A percentile compares a stretch with the other conserved stretches of the same genome.
phyloP scores from a whole-genome alignment of 2,888 invertebrate species.

The Metalampra italica region DNA sequence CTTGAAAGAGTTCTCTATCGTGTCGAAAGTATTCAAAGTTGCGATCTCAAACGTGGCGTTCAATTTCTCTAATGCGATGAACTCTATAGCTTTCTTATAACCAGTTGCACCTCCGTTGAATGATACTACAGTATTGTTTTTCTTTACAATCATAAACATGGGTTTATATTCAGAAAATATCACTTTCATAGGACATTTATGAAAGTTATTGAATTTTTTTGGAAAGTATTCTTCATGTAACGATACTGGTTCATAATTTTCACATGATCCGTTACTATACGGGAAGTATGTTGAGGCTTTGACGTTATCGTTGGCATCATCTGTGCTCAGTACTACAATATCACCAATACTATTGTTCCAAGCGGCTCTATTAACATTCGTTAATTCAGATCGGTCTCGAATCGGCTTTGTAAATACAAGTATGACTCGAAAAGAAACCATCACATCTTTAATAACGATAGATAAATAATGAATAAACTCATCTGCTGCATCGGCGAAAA shows the following conservation, averaged over 20 bases:
- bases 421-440: conserved; percentile 33
- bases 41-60: conserved; percentile 36
- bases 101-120: conserved; percentile 44
- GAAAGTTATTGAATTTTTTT: conserved; percentile 43
- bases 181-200: conserved; percentile 40
- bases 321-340: conserved; percentile 33
- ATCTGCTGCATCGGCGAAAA: conserved; percentile 30
- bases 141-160: conserved; percentile 21
- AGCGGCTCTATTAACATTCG: conserved; percentile 31
- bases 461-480: conserved; percentile 32
- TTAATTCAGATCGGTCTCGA: conserved; percentile 15
- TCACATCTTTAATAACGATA: conserved; percentile 24
- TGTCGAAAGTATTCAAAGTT: conserved; percentile 23
- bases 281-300: conserved; percentile 42
- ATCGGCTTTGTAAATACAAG: conserved; percentile 27
- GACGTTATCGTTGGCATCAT: conserved; percentile 17
- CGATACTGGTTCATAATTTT: conserved; percentile 29
- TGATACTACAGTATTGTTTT: conserved; percentile 25
- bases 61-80: conserved; percentile 26
- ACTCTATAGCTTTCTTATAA: no score
- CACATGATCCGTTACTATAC: conserved; percentile 34
- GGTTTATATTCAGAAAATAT: conserved; percentile 29
- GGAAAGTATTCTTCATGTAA: conserved; percentile 27
- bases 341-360: conserved; percentile 44
- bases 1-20: conserved; percentile 26